A percentile compares a stretch with the other conserved stretches of the same genome.
These are phyloP conservation scores for Callorhinus ursinus DNA, from an alignment of 2,113 vertebrate genomes.

Conservation along the genomic window DNA sequence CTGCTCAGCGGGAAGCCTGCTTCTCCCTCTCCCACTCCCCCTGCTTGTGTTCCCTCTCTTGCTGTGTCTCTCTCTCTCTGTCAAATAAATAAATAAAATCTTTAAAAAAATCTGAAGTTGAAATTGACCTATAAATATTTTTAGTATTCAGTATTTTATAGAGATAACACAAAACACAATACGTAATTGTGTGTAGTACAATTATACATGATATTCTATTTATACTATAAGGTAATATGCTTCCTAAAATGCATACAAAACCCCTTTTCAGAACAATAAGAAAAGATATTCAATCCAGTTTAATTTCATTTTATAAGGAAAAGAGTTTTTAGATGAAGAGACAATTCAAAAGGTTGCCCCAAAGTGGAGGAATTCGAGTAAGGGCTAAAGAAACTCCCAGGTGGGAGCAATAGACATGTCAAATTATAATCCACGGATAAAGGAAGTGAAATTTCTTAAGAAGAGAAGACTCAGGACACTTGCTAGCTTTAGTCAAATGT, in stretches of 20 bases:
- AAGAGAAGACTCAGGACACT: neutral
- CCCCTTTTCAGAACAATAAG: neutral
- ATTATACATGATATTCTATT: neutral
- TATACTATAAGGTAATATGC: neutral
- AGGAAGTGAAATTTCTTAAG: neutral
- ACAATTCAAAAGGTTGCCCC: neutral
- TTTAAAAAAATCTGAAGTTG: neutral
- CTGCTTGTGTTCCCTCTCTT: too few species aligned
- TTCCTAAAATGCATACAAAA: neutral
- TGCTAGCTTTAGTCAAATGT: neutral
- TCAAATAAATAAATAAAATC: too few species aligned
- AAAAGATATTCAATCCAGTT: neutral
- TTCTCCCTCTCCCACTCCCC: too few species aligned
- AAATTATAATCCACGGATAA: neutral
- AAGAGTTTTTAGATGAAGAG: neutral
- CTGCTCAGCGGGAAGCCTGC: too few species aligned
- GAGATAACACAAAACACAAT: neutral
- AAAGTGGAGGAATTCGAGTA: neutral
- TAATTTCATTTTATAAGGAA: slow-evolving; percentile 16
- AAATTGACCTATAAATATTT: neutral
- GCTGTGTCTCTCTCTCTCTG: too few species aligned
- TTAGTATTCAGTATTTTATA: neutral
- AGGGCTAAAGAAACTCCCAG: neutral
- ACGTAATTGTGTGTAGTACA: neutral
- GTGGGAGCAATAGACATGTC: neutral